Evolutionary conservation across 2,113 vertebrate genomes (phyloP).

Genomic region (Ptilorrhoa leucosticta): DNA sequence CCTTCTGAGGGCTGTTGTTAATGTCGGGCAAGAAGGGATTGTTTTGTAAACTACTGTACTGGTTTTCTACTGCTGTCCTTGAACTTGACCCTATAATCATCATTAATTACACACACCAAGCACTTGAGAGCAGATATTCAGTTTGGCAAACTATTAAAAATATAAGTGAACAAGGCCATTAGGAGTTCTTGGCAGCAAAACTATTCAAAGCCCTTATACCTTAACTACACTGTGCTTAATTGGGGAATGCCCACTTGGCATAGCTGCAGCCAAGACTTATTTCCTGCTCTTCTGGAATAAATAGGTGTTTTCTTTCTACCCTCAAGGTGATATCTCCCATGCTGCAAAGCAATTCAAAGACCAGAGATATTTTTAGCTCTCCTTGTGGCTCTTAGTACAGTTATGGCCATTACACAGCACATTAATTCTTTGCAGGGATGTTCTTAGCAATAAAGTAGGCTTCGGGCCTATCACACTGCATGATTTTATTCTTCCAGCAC

Average conservation of each 20-base stretch:
- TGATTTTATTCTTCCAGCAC: constrained; percentile 33
- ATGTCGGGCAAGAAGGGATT: neutral
- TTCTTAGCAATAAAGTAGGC: constrained; percentile 29
- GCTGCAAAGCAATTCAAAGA: constrained; percentile 10
- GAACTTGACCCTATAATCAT: neutral
- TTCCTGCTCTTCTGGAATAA: neutral
- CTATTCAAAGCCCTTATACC: neutral
- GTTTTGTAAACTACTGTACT: neutral
- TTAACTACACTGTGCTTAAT: neutral
- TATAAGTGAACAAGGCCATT: neutral
- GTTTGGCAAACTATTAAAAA: constrained; percentile 10
- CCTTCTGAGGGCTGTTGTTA: neutral
- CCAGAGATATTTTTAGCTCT: constrained; percentile 47
- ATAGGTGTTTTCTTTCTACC: constrained; percentile 17
- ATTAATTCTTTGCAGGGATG: constrained; percentile 49
- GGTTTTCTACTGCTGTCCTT: neutral
- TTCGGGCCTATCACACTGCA: constrained; percentile 13
- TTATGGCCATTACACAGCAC: constrained; percentile 54
- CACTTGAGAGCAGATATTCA: neutral
- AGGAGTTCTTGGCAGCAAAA: neutral
- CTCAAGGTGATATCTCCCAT: constrained; percentile 60
- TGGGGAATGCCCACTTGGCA: neutral
- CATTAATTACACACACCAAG: neutral
- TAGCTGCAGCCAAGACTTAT: neutral
- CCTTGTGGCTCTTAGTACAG: constrained; percentile 17